phyloP scores from a whole-genome alignment of 2,888 invertebrate genomes.

The Mylabris sibirica region DNA sequence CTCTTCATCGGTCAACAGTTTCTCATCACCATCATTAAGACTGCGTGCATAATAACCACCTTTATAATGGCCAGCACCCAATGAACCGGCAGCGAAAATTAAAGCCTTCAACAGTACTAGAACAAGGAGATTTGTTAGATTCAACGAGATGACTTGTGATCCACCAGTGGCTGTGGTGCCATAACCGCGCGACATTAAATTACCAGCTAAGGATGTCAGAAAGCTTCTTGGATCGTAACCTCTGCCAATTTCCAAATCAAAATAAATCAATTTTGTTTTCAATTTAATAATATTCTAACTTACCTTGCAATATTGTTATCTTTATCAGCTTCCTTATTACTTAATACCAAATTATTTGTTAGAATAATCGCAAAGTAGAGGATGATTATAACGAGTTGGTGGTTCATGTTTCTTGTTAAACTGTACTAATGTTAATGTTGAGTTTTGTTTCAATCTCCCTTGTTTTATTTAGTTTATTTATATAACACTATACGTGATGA shows the following conservation, averaged over 20 bases:
- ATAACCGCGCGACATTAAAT: constrained; percentile 56
- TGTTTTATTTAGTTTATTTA: constrained; percentile 30
- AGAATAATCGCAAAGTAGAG: constrained; percentile 16
- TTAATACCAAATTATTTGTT: constrained; percentile 15
- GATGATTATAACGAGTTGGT: constrained; percentile 13
- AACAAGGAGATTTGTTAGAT: constrained; percentile 82
- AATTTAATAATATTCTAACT: not conserved
- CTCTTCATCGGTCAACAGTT: constrained; percentile 72
- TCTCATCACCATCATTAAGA: constrained; percentile 63
- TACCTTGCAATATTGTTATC: constrained; percentile 27
- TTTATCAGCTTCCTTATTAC: constrained; percentile 21
- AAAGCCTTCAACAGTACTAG: constrained; percentile 82
- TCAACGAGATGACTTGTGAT: constrained; percentile 74
- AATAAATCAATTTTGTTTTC: not conserved
- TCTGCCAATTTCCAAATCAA: constrained; percentile 42
- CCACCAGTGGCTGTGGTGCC: constrained; percentile 41
- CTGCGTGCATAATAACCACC: constrained; percentile 65
- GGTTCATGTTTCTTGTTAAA: constrained; percentile 18
- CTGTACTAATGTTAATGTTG: not conserved
- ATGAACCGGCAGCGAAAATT: constrained; percentile 81
- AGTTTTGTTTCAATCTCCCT: constrained; percentile 15
- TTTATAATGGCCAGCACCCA: constrained; percentile 76
- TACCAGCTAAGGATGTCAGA: constrained; percentile 53
- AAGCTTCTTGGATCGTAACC: constrained; percentile 54
- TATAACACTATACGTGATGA: constrained; percentile 20